Evolutionary conservation across 2,888 invertebrate species (phyloP).

Genomic region (Leptinotarsa rubiginosa): DNA sequence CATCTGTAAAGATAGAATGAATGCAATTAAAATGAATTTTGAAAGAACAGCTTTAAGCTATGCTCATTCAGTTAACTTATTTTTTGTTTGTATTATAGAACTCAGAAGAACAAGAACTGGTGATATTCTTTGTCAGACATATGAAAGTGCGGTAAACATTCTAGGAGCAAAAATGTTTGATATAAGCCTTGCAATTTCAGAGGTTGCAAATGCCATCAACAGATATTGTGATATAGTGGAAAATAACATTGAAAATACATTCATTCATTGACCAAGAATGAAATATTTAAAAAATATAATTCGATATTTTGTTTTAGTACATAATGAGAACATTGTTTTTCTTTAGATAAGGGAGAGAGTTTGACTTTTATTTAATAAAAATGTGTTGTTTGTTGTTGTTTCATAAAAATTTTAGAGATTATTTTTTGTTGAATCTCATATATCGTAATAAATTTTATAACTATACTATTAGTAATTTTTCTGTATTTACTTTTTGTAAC

Average conservation of each 20-base stretch:
- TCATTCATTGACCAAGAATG: neutral
- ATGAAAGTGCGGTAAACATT: neutral
- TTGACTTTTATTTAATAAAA: neutral
- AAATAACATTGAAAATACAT: neutral
- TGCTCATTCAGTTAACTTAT: neutral
- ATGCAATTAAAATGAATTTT: neutral
- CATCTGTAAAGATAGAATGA: neutral
- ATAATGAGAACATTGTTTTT: neutral
- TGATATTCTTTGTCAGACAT: neutral
- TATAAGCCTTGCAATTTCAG: neutral
- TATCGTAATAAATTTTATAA: neutral
- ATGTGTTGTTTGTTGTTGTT: neutral
- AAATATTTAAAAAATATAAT: neutral
- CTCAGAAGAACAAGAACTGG: neutral
- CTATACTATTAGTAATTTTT: neutral
- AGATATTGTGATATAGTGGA: neutral
- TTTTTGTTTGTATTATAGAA: neutral
- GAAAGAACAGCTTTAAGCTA: neutral
- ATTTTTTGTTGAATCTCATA: neutral
- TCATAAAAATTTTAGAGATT: neutral
- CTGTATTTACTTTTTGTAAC: neutral
- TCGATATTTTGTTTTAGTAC: neutral
- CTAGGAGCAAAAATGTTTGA: neutral
- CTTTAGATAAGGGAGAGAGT: neutral
- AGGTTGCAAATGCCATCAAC: neutral